Percentiles rank a stretch among this genome's conserved stretches.
Conservation (phyloP, 2,797 vertebrate species). For the Pitangus sulphuratus region DNA sequence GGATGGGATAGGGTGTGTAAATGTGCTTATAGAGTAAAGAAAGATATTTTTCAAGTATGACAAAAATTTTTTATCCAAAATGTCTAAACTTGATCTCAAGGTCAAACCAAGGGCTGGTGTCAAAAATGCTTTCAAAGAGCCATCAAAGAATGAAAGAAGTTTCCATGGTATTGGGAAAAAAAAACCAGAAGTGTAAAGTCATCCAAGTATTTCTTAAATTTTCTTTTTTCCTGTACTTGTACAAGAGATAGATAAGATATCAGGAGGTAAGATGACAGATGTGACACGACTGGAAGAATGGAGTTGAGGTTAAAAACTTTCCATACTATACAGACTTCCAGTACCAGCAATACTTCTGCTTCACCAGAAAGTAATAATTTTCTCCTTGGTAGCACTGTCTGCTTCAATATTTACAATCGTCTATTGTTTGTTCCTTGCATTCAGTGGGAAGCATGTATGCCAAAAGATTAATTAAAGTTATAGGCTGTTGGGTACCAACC, state of each 20-base stretch:
- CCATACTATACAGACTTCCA: not conserved
- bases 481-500: not conserved
- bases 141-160: not conserved
- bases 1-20: not conserved
- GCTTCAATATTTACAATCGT: not conserved
- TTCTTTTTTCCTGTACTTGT: not conserved
- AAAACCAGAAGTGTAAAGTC: not conserved
- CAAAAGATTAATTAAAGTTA: not conserved
- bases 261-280: not conserved
- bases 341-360: not conserved
- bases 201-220: not conserved
- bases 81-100: not conserved
- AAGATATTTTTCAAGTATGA: not conserved
- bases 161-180: not conserved
- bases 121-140: not conserved
- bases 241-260: not conserved
- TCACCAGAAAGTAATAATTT: not conserved
- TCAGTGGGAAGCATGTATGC: not conserved
- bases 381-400: not conserved
- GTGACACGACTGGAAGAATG: not conserved
- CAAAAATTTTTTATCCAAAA: not conserved
- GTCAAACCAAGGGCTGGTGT: not conserved
- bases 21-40: not conserved
- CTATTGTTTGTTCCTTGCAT: not conserved
- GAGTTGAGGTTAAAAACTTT: not conserved